Evolutionary conservation across 2,888 invertebrate species (phyloP).

Genomic region (Caenorhabditis doughertyi): DNA sequence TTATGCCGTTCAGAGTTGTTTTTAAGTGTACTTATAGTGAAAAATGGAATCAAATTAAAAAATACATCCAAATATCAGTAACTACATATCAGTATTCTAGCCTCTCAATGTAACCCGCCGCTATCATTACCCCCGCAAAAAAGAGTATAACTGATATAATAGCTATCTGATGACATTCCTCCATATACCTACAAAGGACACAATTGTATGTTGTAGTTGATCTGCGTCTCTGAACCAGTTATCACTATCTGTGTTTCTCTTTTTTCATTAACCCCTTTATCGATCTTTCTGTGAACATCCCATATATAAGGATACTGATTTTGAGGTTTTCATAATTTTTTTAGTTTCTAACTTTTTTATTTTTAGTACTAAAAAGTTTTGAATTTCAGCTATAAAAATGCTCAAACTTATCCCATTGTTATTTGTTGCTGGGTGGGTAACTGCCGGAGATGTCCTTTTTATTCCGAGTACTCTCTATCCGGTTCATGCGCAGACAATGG

Average conservation of each 20-base stretch:
- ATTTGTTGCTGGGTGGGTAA: neutral
- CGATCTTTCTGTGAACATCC: slow-evolving; percentile 12
- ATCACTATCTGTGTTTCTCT: neutral
- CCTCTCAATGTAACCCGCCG: too few species aligned
- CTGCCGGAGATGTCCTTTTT: slow-evolving; percentile 73
- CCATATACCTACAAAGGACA: neutral
- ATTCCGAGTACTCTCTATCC: slow-evolving; percentile 79
- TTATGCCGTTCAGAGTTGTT: too few species aligned
- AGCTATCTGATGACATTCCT: neutral
- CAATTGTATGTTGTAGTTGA: slow-evolving; percentile 50
- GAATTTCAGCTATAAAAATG: neutral
- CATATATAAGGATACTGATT: neutral
- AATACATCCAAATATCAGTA: too few species aligned
- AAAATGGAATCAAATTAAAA: too few species aligned
- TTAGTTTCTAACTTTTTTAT: neutral
- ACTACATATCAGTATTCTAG: too few species aligned
- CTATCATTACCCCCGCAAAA: neutral
- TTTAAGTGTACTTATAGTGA: too few species aligned
- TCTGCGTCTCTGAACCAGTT: slow-evolving; percentile 8
- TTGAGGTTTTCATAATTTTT: too few species aligned
- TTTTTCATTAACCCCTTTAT: slow-evolving; percentile 24
- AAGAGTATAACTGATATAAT: neutral
- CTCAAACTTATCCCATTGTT: slow-evolving; percentile 2
- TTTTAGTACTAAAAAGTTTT: neutral
- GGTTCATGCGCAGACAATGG: slow-evolving; percentile 79